These are phyloP conservation scores for Scelioninae gen. 2 DNA, from an alignment of 2,888 invertebrate species.

Conservation along the genomic window DNA sequence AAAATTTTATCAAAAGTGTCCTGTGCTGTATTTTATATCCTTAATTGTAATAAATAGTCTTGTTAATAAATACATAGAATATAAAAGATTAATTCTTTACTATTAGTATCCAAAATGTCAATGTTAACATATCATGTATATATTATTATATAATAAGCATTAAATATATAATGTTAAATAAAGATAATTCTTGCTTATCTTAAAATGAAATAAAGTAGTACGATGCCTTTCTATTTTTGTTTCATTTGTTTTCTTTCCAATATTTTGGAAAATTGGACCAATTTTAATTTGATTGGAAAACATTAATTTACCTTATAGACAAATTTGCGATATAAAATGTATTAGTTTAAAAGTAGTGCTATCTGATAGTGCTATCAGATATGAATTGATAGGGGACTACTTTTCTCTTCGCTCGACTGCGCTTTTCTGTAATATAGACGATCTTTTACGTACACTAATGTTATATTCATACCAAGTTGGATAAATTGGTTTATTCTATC, in stretches of 20 bases:
- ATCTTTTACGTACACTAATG: no score
- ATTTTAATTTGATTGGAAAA: no score
- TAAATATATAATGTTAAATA: conserved; percentile 17
- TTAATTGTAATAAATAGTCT: conserved; percentile 17
- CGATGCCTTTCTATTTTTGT: neutral
- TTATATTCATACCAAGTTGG: no score
- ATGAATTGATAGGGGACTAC: no score
- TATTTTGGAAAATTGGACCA: no score
- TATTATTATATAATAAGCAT: conserved; percentile 12
- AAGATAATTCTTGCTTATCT: conserved; percentile 6
- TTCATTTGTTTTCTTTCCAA: neutral
- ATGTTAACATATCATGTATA: conserved; percentile 30
- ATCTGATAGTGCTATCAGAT: no score
- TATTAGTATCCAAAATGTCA: conserved; percentile 23
- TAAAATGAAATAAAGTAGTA: neutral
- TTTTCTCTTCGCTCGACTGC: no score
- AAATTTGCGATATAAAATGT: no score
- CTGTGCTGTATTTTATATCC: conserved; percentile 21
- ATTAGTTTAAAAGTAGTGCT: no score
- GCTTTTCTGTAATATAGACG: no score
- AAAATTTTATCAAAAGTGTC: conserved; percentile 19
- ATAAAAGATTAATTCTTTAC: conserved; percentile 11
- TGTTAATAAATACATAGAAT: conserved; percentile 1
- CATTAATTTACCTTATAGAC: no score
- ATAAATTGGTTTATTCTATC: no score